phyloP scores from a whole-genome alignment of 2,888 invertebrate species.

The Apoderus coryli region DNA sequence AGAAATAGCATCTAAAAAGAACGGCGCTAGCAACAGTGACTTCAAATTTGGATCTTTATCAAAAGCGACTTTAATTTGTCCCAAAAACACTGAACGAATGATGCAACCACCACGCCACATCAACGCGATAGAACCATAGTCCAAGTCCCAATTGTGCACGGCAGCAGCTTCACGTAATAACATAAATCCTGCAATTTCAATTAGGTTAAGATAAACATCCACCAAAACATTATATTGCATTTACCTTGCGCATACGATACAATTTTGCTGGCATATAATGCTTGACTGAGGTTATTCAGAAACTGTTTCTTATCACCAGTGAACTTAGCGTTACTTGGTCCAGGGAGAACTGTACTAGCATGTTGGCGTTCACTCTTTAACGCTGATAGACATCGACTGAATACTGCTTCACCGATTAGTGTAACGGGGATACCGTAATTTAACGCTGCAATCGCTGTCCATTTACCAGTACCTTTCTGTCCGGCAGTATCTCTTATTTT shows the following conservation, averaged over 20 bases:
- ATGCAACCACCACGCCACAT: constrained; percentile 99
- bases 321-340: constrained; percentile 46
- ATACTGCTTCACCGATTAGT: constrained; percentile 96
- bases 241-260: constrained; percentile 84
- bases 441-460: constrained; percentile 94
- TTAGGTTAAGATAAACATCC: too few species aligned
- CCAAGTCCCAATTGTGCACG: constrained; percentile 84
- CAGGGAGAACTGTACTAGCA: constrained; percentile 65
- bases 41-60: constrained; percentile 72
- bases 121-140: constrained; percentile 93
- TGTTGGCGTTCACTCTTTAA: constrained; percentile 73
- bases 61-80: constrained; percentile 87
- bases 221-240: too few species aligned
- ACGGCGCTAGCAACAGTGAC: constrained; percentile 84
- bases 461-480: constrained; percentile 98
- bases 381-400: constrained; percentile 88
- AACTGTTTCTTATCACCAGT: constrained; percentile 65
- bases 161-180: constrained; percentile 82
- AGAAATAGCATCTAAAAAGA: constrained; percentile 75
- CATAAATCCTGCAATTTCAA: constrained; percentile 62
- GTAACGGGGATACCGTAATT: constrained; percentile 97
- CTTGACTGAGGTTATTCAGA: constrained; percentile 68
- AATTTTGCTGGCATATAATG: constrained; percentile 94
- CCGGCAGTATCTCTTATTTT: constrained; percentile 94
- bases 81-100: constrained; percentile 80